Percentiles rank a stretch among this genome's conserved stretches.
Evolutionary conservation across 2,888 invertebrate genomes (phyloP).

Genomic region (Lissocephala sabroskyi): DNA sequence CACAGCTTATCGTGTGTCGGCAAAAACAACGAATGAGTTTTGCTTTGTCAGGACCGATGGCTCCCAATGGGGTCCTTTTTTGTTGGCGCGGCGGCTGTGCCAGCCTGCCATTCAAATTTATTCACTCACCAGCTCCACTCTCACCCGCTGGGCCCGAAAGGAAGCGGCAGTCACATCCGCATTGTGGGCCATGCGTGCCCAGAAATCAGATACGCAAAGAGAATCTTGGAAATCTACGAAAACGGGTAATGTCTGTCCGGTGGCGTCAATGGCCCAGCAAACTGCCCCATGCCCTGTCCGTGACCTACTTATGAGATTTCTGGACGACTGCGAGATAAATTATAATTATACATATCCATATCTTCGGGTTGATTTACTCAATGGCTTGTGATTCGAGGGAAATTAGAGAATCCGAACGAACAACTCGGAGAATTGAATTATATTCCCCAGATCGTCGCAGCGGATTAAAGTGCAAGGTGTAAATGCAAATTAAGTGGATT

Average conservation of each 20-base stretch:
- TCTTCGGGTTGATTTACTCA: no score
- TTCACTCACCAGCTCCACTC: no score
- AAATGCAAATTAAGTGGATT: no score
- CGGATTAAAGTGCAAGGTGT: no score
- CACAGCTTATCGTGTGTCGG: background rate
- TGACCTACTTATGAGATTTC: constrained; percentile 56
- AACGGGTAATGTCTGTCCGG: constrained; percentile 12
- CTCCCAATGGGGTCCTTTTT: constrained; percentile 16
- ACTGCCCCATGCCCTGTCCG: constrained; percentile 19
- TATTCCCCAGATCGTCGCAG: no score
- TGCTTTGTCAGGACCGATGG: constrained; percentile 4
- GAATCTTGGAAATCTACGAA: background rate
- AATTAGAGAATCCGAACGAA: no score
- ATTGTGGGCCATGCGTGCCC: constrained; percentile 12
- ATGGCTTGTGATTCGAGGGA: no score
- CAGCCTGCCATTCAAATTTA: no score
- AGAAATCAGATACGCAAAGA: constrained; percentile 19
- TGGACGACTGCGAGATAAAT: no score
- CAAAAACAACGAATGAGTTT: background rate
- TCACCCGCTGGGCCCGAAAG: constrained; percentile 5
- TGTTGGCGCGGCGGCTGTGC: no score
- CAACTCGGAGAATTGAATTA: no score
- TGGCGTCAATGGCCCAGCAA: constrained; percentile 12
- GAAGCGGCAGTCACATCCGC: constrained; percentile 37
- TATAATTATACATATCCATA: no score